phyloP scores from a whole-genome alignment of 2,113 vertebrate genomes.

The Scortum barcoo region DNA sequence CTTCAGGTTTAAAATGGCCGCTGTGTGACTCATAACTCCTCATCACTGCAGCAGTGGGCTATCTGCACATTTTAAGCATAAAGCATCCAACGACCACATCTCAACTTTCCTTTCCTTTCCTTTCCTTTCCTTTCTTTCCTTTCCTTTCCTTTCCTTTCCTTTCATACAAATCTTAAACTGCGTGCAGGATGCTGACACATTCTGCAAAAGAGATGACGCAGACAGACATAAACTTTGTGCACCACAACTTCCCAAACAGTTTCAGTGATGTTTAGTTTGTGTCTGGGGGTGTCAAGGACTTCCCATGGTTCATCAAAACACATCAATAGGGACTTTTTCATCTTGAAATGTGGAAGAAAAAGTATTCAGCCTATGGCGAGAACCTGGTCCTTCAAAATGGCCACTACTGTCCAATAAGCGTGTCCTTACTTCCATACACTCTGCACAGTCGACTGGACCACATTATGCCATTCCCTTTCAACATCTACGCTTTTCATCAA shows the following conservation, averaged over 20 bases:
- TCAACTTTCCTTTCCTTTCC: not conserved
- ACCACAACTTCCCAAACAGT: not conserved
- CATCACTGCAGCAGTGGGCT: too few relatives aligned
- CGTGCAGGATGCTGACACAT: not conserved
- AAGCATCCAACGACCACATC: not conserved
- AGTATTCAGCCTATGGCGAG: not conserved
- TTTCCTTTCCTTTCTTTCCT: not conserved
- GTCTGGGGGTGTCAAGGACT: not conserved
- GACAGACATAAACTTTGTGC: slow-evolving; percentile 10
- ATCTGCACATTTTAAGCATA: too few relatives aligned
- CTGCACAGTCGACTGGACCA: slow-evolving; percentile 9
- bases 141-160: not conserved
- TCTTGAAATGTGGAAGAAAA: slow-evolving; percentile 11
- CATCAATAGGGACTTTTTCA: not conserved
- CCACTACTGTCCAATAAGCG: not conserved
- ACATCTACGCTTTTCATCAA: slow-evolving; percentile 25
- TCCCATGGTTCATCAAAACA: slow-evolving; percentile 1
- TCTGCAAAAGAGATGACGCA: not conserved
- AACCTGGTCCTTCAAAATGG: not conserved
- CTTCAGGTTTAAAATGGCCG: not conserved
- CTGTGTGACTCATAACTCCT: not conserved
- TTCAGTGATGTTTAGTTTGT: not conserved
- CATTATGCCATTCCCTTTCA: slow-evolving; percentile 23
- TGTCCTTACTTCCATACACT: not conserved
- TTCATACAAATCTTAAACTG: not conserved